Percentiles rank a stretch among this genome's conserved stretches.
Conservation (phyloP, 2,888 invertebrate species). For the Atherix ibis region DNA sequence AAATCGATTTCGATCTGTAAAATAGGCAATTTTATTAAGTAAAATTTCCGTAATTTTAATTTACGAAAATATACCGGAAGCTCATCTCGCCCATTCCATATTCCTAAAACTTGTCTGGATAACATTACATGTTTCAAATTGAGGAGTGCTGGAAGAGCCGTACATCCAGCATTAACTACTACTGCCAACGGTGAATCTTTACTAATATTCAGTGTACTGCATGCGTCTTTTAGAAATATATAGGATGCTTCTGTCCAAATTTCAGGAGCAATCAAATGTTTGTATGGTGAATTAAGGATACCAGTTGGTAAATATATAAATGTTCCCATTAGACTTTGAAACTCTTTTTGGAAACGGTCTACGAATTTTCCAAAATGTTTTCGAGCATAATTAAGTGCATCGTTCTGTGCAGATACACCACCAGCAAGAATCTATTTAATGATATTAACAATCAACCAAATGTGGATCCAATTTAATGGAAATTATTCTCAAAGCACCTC, state of each 20-base stretch:
- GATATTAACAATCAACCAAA: too few species aligned
- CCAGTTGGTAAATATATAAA: constrained; percentile 63
- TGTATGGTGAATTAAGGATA: constrained; percentile 65
- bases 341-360: constrained; percentile 60
- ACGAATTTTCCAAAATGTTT: constrained; percentile 70
- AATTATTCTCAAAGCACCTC: constrained; percentile 39
- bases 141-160: constrained; percentile 83
- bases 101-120: constrained; percentile 75
- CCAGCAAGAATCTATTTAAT: constrained; percentile 24
- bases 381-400: constrained; percentile 77
- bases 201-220: constrained; percentile 75
- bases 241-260: constrained; percentile 71
- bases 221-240: constrained; percentile 83
- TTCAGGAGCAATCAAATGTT: constrained; percentile 53
- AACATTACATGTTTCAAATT: constrained; percentile 88
- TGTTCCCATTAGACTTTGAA: constrained; percentile 76
- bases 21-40: not conserved
- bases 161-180: constrained; percentile 83
- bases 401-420: constrained; percentile 46
- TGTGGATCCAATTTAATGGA: too few species aligned
- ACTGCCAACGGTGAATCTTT: constrained; percentile 82
- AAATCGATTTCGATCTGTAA: constrained; percentile 88
- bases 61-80: constrained; percentile 50
- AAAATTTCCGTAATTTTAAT: not conserved
- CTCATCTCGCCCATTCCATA: constrained; percentile 92